Percentiles rank a stretch among this genome's conserved stretches.
phyloP scores from a whole-genome alignment of 2,888 invertebrate genomes.

The Herminia tarsipennalis region DNA sequence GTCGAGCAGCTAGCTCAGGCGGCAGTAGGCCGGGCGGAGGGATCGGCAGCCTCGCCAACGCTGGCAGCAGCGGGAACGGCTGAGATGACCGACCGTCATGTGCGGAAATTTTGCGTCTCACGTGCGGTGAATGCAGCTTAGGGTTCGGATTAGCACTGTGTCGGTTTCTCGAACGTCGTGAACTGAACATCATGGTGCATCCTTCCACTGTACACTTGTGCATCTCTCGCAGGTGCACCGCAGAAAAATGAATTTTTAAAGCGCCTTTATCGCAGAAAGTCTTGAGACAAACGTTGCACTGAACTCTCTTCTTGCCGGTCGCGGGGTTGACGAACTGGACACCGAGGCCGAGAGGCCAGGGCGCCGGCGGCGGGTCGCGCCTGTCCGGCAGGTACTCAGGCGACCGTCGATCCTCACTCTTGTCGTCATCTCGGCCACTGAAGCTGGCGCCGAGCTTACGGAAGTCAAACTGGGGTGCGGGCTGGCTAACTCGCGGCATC shows the following conservation, averaged over 20 bases:
- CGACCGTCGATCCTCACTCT: constrained; percentile 71
- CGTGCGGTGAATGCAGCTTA: constrained; percentile 97
- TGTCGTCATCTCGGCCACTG: constrained; percentile 82
- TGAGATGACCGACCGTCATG: constrained; percentile 96
- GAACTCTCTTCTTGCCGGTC: constrained; percentile 97
- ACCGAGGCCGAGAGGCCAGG: constrained; percentile 93
- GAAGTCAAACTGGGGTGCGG: constrained; percentile 95
- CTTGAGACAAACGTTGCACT: constrained; percentile 98
- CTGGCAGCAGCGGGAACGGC: constrained; percentile 90
- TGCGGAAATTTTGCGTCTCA: constrained; percentile 95
- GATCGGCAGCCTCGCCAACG: constrained; percentile 90
- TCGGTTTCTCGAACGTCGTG: constrained; percentile 96
- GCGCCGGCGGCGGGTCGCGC: constrained; percentile 82
- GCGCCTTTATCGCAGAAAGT: constrained; percentile 99
- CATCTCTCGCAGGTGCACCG: constrained; percentile 99
- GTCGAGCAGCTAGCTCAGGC: constrained; percentile 82
- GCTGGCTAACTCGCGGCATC: constrained; percentile 89
- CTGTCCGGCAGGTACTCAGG: constrained; percentile 73
- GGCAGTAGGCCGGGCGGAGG: constrained; percentile 88
- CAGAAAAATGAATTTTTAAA: constrained; percentile 98
- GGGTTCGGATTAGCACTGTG: constrained; percentile 99
- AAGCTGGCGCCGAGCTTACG: constrained; percentile 90
- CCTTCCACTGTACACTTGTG: constrained; percentile 99
- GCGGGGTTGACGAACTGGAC: constrained; percentile 95
- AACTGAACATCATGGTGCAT: constrained; percentile 99